These are phyloP conservation scores for Eurytoma californica DNA, from an alignment of 2,888 invertebrate species.

Conservation along the genomic window DNA sequence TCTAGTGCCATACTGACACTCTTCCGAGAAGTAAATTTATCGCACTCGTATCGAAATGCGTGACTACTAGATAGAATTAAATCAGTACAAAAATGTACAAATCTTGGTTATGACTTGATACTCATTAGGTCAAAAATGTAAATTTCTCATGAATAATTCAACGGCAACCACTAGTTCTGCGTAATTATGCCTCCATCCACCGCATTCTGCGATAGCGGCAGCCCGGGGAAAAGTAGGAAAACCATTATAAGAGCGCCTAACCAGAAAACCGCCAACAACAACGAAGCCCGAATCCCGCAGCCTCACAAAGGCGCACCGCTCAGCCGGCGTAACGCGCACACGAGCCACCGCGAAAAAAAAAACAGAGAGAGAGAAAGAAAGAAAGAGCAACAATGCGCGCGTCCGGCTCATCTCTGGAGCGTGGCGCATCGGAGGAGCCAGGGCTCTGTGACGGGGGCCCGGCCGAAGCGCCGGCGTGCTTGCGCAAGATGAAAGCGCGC, in stretches of 20 bases:
- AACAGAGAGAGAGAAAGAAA: not conserved
- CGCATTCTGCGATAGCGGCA: too few relatives aligned
- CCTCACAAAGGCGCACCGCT: not conserved
- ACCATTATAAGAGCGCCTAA: not conserved
- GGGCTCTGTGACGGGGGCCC: too few relatives aligned
- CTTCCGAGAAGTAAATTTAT: too few relatives aligned
- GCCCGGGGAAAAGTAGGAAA: not conserved
- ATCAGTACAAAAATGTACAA: too few relatives aligned
- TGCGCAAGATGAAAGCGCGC: slow-evolving; percentile 44
- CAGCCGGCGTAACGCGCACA: not conserved
- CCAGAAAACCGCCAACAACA: not conserved
- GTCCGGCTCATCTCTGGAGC: slow-evolving; percentile 16
- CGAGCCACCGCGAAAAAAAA: not conserved
- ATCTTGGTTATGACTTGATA: too few relatives aligned
- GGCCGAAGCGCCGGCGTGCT: not conserved
- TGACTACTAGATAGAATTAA: too few relatives aligned
- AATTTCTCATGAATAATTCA: not conserved
- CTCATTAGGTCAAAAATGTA: too few relatives aligned
- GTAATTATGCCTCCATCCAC: too few relatives aligned
- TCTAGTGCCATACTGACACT: too few relatives aligned
- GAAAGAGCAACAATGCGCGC: not conserved
- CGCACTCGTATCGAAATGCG: too few relatives aligned
- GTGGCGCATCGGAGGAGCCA: not conserved
- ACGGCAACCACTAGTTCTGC: not conserved
- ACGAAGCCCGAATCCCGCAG: not conserved